Percentiles rank a stretch among this genome's conserved stretches.
These are phyloP conservation scores for Pristionchus fissidentatus DNA, from an alignment of 2,888 invertebrate genomes.

Conservation along the genomic window DNA sequence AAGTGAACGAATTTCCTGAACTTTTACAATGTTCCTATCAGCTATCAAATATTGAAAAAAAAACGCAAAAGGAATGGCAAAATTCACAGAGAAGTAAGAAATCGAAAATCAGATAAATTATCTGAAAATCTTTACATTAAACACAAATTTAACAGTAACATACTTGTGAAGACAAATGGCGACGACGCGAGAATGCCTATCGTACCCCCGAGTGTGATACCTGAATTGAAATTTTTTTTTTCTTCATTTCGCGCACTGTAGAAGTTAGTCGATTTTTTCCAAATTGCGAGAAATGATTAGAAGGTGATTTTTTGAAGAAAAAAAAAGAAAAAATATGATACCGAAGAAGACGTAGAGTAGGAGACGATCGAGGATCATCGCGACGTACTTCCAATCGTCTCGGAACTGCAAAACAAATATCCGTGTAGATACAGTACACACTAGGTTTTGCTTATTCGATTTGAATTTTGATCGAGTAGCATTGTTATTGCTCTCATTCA, in stretches of 20 bases:
- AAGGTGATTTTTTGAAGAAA: neutral
- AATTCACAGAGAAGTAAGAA: too few relatives aligned
- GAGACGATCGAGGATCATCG: slow-evolving; percentile 78
- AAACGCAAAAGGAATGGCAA: too few relatives aligned
- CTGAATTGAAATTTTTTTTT: slow-evolving; percentile 79
- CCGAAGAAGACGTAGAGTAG: slow-evolving; percentile 75
- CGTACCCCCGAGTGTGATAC: slow-evolving; percentile 77
- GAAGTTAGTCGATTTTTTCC: neutral
- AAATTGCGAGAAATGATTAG: neutral
- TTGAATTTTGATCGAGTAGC: too few relatives aligned
- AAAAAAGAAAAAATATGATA: neutral
- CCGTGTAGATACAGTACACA: too few relatives aligned
- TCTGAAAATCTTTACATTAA: too few relatives aligned
- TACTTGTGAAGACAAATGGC: slow-evolving; percentile 77
- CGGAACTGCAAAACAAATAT: slow-evolving; percentile 72
- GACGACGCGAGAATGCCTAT: slow-evolving; percentile 77
- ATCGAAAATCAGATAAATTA: too few relatives aligned
- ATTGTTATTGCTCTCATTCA: too few relatives aligned
- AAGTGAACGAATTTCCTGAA: neutral
- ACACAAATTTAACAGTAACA: slow-evolving; percentile 52
- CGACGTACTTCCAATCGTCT: slow-evolving; percentile 79
- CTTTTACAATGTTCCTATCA: neutral
- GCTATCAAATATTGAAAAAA: neutral
- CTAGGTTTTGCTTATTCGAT: too few relatives aligned
- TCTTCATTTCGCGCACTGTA: slow-evolving; percentile 77